A percentile compares a stretch with the other conserved stretches of the same genome.
Conservation (phyloP, 2,113 vertebrate species). For the Eulemur rufifrons region DNA sequence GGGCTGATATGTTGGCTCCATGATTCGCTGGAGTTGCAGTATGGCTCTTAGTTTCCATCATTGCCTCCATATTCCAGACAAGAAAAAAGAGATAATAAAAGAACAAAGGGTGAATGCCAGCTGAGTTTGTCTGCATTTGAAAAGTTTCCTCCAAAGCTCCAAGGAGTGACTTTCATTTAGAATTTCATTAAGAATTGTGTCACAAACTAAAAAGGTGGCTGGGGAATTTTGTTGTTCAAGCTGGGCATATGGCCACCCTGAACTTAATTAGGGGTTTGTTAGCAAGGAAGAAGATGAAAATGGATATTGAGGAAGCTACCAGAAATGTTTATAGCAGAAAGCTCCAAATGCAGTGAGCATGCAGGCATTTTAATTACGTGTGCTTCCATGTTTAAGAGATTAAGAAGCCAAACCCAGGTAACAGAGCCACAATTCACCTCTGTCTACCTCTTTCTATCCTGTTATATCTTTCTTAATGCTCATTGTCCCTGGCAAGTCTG, state of each 20-base stretch:
- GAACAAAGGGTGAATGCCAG: background rate
- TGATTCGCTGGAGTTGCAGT: background rate
- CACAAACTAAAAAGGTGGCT: background rate
- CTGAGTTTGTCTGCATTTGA: background rate
- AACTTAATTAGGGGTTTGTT: constrained; percentile 33
- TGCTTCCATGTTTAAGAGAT: background rate
- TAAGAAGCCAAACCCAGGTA: background rate
- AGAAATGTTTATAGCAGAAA: background rate
- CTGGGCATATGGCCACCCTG: background rate
- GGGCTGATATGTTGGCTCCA: background rate
- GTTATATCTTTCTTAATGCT: background rate
- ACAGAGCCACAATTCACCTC: rapidly evolving
- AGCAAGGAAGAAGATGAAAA: constrained; percentile 34
- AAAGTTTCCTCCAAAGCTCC: background rate
- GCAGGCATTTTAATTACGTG: background rate
- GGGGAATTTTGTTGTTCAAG: background rate
- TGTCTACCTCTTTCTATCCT: background rate
- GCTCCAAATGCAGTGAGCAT: background rate
- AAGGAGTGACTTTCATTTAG: background rate
- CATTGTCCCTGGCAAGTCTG: background rate
- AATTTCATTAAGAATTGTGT: constrained; percentile 34
- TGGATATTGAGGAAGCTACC: background rate
- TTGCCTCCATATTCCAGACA: background rate
- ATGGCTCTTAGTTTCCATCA: background rate
- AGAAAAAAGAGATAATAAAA: background rate